Conservation (phyloP, 2,888 invertebrate genomes). For the Toxonevra muliebris region DNA sequence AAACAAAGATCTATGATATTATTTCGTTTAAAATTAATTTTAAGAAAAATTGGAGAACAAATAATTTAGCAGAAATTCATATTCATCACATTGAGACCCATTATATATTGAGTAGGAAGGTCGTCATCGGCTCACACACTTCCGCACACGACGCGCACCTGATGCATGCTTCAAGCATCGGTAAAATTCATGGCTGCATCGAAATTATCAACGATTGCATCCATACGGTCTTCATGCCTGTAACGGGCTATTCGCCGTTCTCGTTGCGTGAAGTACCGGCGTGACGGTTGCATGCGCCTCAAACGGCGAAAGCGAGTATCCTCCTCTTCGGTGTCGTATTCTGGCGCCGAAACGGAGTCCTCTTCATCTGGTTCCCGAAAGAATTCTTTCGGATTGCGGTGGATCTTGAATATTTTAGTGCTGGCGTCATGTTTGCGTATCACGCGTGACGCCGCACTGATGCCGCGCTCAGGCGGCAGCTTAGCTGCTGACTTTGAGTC, state of each 20-base stretch:
- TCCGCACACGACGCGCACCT: not conserved
- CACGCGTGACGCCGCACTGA: conserved; percentile 53
- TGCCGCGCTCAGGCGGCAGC: conserved; percentile 50
- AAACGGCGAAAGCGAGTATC: conserved; percentile 52
- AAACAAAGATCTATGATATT: conserved; percentile 20
- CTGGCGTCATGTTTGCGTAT: conserved; percentile 53
- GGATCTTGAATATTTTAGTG: conserved; percentile 57
- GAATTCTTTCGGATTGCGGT: conserved; percentile 57
- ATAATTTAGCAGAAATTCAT: conserved; percentile 45
- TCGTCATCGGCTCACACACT: conserved; percentile 15
- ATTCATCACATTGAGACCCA: conserved; percentile 46
- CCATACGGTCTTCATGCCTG: conserved; percentile 59
- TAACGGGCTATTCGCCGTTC: conserved; percentile 53
- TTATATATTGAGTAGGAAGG: conserved; percentile 23
- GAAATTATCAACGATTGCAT: conserved; percentile 57
- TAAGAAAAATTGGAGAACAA: conserved; percentile 26
- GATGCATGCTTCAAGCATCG: conserved; percentile 37
- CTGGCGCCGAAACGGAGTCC: conserved; percentile 58
- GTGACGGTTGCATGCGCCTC: conserved; percentile 47
- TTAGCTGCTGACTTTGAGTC: conserved; percentile 35
- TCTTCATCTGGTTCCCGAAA: conserved; percentile 57
- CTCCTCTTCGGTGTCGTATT: conserved; percentile 57
- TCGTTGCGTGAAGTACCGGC: conserved; percentile 41
- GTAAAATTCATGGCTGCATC: conserved; percentile 59
- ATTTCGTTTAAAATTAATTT: conserved; percentile 21